phyloP scores from a whole-genome alignment of 2,113 vertebrate genomes.

The Perca flavescens region DNA sequence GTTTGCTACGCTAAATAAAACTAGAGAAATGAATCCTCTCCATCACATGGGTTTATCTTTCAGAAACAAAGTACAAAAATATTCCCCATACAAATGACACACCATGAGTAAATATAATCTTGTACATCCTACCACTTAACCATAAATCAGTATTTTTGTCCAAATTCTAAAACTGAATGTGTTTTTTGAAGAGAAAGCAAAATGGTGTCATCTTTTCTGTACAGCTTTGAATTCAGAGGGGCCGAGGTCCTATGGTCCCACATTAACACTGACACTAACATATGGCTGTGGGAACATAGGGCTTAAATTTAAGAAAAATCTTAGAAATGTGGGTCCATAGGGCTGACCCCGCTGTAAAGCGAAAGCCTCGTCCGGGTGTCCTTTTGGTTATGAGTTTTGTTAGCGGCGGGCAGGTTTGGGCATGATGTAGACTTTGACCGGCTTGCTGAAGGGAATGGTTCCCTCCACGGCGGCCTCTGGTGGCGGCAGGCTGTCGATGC shows the following conservation, averaged over 20 bases:
- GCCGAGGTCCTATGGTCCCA: neutral
- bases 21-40: neutral
- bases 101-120: neutral
- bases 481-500: conserved; percentile 80
- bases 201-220: neutral
- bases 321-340: too few relatives aligned
- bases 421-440: conserved; percentile 97
- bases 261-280: too few relatives aligned
- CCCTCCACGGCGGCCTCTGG: conserved; percentile 90
- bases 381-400: neutral
- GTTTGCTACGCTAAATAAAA: conserved; percentile 42
- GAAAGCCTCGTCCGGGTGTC: neutral
- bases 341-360: neutral
- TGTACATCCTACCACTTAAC: neutral
- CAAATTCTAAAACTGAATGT: neutral
- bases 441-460: conserved; percentile 94
- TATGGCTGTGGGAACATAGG: too few relatives aligned
- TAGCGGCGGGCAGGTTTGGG: conserved; percentile 93
- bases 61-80: conserved; percentile 34
- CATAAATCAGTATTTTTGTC: neutral
- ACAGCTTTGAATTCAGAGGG: neutral
- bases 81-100: neutral
- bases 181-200: neutral
- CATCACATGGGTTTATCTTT: neutral
- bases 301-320: too few relatives aligned